phyloP scores from a whole-genome alignment of 2,888 invertebrate species.

The Globia sparganii region DNA sequence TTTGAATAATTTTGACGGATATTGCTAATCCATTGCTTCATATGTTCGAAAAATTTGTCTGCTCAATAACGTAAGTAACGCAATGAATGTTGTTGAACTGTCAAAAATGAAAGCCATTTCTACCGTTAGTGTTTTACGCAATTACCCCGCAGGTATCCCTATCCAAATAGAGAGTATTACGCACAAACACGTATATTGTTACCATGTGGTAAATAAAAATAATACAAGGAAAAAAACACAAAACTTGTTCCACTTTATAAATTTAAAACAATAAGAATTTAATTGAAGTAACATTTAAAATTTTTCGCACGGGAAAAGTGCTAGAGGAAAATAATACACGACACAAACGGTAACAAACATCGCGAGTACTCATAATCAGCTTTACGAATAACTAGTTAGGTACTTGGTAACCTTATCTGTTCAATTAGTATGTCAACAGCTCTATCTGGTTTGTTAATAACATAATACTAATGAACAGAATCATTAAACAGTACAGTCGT shows the following conservation, averaged over 20 bases:
- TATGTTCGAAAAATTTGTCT: too few relatives aligned
- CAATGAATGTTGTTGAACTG: too few relatives aligned
- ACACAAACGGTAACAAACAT: constrained; percentile 56
- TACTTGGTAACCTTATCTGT: constrained; percentile 85
- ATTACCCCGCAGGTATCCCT: not conserved
- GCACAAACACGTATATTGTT: not conserved
- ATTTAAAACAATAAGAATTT: constrained; percentile 14
- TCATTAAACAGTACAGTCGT: constrained; percentile 69
- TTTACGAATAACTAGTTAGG: constrained; percentile 64
- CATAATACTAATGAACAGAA: constrained; percentile 73
- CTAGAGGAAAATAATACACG: constrained; percentile 56
- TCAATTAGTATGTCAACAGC: constrained; percentile 85
- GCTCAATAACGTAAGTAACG: too few relatives aligned
- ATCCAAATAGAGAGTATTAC: not conserved
- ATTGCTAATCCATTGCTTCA: too few relatives aligned
- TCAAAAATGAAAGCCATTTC: too few relatives aligned
- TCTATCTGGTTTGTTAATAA: constrained; percentile 83
- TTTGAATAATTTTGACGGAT: too few relatives aligned
- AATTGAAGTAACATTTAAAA: constrained; percentile 24
- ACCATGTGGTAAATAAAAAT: constrained; percentile 5
- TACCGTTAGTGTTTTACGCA: not conserved
- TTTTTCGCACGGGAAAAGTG: constrained; percentile 33
- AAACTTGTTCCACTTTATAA: constrained; percentile 36
- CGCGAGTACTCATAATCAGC: constrained; percentile 61
- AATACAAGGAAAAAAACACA: constrained; percentile 1